phyloP scores from a whole-genome alignment of 2,888 invertebrate genomes.

The Hedya salicella region DNA sequence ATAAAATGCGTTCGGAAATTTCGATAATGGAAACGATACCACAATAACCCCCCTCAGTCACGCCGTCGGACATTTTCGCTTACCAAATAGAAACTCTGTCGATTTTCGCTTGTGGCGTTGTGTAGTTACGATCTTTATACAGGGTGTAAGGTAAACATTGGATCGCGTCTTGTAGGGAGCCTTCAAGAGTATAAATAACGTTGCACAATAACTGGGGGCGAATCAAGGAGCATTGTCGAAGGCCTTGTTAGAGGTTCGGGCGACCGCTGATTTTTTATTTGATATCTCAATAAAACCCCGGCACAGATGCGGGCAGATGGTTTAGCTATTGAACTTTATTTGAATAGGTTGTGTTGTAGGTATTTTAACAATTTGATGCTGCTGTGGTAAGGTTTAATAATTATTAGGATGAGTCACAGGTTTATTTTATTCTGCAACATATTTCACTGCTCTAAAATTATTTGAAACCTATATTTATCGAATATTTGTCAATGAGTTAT shows the following conservation, averaged over 20 bases:
- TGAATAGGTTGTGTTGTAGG: not conserved
- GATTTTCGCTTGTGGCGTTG: slow-evolving; percentile 33
- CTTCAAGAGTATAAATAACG: slow-evolving; percentile 78
- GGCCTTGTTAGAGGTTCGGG: slow-evolving; percentile 75
- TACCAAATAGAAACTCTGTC: not conserved
- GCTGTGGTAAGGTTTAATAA: no score
- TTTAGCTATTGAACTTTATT: not conserved
- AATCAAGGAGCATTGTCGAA: slow-evolving; percentile 83
- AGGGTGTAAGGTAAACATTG: slow-evolving; percentile 57
- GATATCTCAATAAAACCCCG: slow-evolving; percentile 81
- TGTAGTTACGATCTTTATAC: slow-evolving; percentile 47
- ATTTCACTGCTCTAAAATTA: no score
- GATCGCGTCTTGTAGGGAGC: slow-evolving; percentile 68
- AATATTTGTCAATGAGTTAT: no score
- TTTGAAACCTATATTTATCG: no score
- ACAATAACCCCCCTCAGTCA: slow-evolving; percentile 41
- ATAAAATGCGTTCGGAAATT: slow-evolving; percentile 80
- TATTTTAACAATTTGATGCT: no score
- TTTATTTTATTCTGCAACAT: no score
- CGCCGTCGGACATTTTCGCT: slow-evolving; percentile 43
- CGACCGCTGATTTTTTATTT: slow-evolving; percentile 84
- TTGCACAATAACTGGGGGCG: slow-evolving; percentile 81
- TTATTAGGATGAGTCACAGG: no score
- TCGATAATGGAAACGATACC: slow-evolving; percentile 46
- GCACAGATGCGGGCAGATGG: slow-evolving; percentile 30